Evolutionary conservation across 2,888 invertebrate genomes (phyloP), one percentile per base, ranked within the genome.

Genomic region (Diploptera punctata): DNA sequence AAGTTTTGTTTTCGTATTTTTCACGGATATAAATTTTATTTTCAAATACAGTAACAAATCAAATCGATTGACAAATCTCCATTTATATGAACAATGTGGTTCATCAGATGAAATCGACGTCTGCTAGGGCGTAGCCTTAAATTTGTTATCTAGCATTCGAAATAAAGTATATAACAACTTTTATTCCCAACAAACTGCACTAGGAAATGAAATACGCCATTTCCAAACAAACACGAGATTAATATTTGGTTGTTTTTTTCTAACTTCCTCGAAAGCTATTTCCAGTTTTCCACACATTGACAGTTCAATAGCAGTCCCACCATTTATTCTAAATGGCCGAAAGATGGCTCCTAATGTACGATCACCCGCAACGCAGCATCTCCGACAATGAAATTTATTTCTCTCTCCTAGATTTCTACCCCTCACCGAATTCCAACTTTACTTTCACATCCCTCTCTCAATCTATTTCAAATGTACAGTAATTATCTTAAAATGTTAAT

Each of bases 101-200:
- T 29, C 44, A 61, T 21, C n/a, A n/a, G n/a, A n/a, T n/a, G n/a
- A n/a, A n/a, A n/a, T n/a, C n/a, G n/a, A n/a, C n/a, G n/a, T n/a
- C 38, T 65, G 65, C 18, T n/a, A 44, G 65, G 65, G 65, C 65
- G 65, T 65, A 65, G 65, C 29, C 65, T 44, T 21, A 16, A 16
- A 26, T 2, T 4, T 24, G 10, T 47, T 16, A 47, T 18, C 9
- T 43, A n/a, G 26, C 31, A 26, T 26, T 19, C 47, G 10, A 47
- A 38, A 26, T 13, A 10, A 26, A 5, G 26, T 10, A n/a, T 26
- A 21, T 10, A 24, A 21, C n/a, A 26, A 44, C 47, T 44, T 38
- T 24, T 44, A 21, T 21, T 24, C 7, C 18, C 19, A 9, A 29
- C 7, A 10, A 57, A 57, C 52, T 1, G 10, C n/a, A 57, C 57